phyloP scores from a whole-genome alignment of 2,797 vertebrate genomes.

The Miichthys miiuy region DNA sequence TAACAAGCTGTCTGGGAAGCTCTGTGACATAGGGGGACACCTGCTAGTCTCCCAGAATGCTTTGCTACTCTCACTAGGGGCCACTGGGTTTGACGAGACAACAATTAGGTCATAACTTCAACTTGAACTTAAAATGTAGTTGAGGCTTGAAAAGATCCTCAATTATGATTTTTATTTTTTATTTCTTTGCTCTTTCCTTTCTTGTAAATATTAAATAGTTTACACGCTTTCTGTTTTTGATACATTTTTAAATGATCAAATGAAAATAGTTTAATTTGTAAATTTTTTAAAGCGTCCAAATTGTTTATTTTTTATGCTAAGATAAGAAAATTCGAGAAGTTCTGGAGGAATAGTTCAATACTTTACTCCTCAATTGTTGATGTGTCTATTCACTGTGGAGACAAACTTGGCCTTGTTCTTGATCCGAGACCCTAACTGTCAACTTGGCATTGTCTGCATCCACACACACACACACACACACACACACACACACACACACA shows the following conservation, averaged over 20 bases:
- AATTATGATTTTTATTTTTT: background rate
- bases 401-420: conserved; percentile 79
- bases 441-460: conserved; percentile 63
- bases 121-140: conserved; percentile 78
- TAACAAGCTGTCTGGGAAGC: conserved; percentile 86
- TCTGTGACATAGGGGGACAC: conserved; percentile 77
- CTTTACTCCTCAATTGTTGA: conserved; percentile 18
- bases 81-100: conserved; percentile 66
- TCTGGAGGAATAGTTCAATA: background rate
- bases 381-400: conserved; percentile 32
- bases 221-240: background rate
- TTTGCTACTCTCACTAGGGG: conserved; percentile 69
- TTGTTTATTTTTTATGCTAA: background rate
- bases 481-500: conserved; percentile 1
- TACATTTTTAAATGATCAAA: background rate
- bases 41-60: conserved; percentile 82
- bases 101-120: conserved; percentile 82
- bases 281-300: background rate
- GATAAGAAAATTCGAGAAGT: background rate
- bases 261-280: background rate
- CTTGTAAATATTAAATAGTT: background rate
- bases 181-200: background rate
- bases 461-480: conserved; percentile 3
- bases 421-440: conserved; percentile 60
- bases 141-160: conserved; percentile 30